Percentiles rank a stretch among this genome's conserved stretches.
phyloP scores from a whole-genome alignment of 2,888 invertebrate genomes.

The Rhabditophanes sp. region DNA sequence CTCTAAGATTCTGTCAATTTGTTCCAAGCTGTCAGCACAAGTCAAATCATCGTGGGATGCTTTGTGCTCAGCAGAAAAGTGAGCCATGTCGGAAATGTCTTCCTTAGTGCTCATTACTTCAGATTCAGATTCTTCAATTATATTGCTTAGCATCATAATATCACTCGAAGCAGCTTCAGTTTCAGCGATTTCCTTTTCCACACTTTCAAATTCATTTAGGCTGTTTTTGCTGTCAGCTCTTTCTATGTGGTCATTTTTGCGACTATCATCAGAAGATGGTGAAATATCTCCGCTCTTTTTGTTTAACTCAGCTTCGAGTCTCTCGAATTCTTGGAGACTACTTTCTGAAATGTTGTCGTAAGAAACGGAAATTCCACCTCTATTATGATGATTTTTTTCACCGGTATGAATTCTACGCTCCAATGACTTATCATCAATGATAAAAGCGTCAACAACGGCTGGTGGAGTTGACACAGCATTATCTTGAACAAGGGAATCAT shows the following conservation, averaged over 20 bases:
- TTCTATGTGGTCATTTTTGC: conserved; percentile 30
- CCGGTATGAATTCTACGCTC: too few species aligned
- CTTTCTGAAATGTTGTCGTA: conserved; percentile 28
- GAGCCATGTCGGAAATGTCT: conserved; percentile 20
- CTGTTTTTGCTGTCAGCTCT: conserved; percentile 11
- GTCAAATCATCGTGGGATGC: too few species aligned
- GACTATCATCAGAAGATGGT: conserved; percentile 27
- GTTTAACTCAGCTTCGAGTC: conserved; percentile 31
- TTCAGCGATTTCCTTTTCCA: conserved; percentile 28
- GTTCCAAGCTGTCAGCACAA: too few species aligned
- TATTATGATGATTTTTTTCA: neutral
- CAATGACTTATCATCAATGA: too few species aligned
- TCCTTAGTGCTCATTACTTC: conserved; percentile 42
- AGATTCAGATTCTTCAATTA: conserved; percentile 39
- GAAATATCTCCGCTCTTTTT: too few species aligned
- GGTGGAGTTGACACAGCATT: too few species aligned
- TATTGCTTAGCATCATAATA: conserved; percentile 42
- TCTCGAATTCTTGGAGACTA: conserved; percentile 40
- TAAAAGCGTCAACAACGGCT: too few species aligned
- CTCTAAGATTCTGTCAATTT: too few species aligned
- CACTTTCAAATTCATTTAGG: conserved; percentile 35
- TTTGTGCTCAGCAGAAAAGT: too few species aligned
- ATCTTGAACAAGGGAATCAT: too few species aligned
- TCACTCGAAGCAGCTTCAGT: conserved; percentile 18
- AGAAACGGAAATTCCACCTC: conserved; percentile 1